Conservation (phyloP, 37 sponge, comb jelly and placozoan species). For the Eunapius fragilis region DNA sequence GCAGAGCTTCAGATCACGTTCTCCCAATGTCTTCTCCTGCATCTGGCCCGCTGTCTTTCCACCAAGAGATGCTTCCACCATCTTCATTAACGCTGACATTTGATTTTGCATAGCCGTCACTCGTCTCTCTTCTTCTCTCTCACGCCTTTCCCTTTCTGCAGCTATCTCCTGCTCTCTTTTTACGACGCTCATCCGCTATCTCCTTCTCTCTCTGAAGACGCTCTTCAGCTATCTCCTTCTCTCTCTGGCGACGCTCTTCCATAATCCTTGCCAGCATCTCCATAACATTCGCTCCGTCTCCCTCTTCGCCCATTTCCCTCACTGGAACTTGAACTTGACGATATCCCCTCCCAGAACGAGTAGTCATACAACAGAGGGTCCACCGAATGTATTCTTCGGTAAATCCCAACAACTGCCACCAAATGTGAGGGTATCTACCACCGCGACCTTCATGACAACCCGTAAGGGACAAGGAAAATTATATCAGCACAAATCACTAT, state of each 20-base stretch:
- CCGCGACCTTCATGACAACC: neutral
- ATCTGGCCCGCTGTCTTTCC: neutral
- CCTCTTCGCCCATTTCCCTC: neutral
- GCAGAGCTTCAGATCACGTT: neutral
- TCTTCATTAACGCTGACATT: neutral
- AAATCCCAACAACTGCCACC: neutral
- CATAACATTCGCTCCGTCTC: neutral
- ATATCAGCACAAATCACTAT: neutral
- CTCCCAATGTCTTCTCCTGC: neutral
- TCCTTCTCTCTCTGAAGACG: neutral
- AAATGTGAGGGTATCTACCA: neutral
- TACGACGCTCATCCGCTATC: neutral
- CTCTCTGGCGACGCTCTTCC: neutral
- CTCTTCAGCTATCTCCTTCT: neutral
- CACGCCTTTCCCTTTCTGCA: neutral
- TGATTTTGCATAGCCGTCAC: neutral
- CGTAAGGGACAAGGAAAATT: neutral
- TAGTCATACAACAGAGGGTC: neutral
- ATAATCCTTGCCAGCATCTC: neutral
- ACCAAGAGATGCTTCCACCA: neutral
- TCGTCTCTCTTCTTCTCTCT: neutral
- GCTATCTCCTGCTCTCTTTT: neutral
- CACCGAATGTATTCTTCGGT: neutral
- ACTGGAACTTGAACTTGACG: neutral
- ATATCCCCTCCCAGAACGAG: neutral